Base-by-base conservation (phyloP, 2,888 invertebrate genomes). In the Arctia plantaginis region DNA sequence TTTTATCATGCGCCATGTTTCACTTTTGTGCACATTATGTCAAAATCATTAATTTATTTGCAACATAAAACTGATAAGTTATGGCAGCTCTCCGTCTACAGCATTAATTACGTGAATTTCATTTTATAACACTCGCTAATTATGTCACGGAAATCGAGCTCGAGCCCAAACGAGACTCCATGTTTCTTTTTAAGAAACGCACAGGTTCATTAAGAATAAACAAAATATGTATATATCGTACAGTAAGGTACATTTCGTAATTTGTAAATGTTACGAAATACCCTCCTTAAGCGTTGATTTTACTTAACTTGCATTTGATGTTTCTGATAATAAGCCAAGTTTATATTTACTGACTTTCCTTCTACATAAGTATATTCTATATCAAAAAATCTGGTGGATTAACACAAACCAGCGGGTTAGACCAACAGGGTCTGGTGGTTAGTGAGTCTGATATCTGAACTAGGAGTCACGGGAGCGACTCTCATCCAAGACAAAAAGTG, bases 81-180 rank as follows among this genome's bases (percentile, higher is more conserved):
- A 18, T 7, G 35, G 66, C 15, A 73, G 27, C 4, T 23, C 13
- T 72, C 30, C 47, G n/a, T 65, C 69, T 12, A 13, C 51, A 41
- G 15, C 62, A 66, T 66, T 78, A 77, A 76, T 78, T 74, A 82
- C 72, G 35, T 64, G 35, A 73, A 78, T 77, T 74, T 68, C 33
- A 41, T 77, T 82, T 80, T 65, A 33, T 73, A 74, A 71, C 70
- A 73, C 76, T 69, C 69, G 55, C 77, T 78, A 77, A 76, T 76
- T 78, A 85, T 72, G 74, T 82, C 81, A 75, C 66, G 74, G 73
- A 70, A 74, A 74, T 67, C 74, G 75, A 76, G 79, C 77, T 55
- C 62, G 66, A 69, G 62, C 41, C 30, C 70, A 59, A 78, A 72
- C 65, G 67, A 20, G 71, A 73, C 66, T 69, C 62, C 70, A 70